Conservation (phyloP, 2,113 vertebrate genomes). For the Myiopsitta monachus region DNA sequence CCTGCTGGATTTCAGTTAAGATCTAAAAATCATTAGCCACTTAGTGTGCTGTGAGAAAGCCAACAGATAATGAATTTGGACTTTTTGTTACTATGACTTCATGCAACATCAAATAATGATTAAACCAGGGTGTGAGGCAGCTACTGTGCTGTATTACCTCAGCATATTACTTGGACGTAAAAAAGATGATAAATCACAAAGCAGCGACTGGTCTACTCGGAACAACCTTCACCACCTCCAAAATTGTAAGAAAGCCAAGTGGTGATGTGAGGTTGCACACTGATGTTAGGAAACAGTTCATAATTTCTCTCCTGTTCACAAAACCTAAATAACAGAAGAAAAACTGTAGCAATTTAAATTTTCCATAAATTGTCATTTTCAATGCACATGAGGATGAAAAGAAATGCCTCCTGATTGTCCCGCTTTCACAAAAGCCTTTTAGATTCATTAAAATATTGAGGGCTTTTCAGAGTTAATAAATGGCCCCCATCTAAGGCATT, state of each 20-base stretch:
- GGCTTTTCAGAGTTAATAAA: not conserved
- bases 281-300: not conserved
- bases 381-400: not conserved
- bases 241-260: not conserved
- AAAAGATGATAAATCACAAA: not conserved
- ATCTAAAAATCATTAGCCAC: not conserved
- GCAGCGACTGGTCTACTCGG: not conserved
- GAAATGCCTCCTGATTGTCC: not conserved
- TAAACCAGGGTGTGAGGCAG: not conserved
- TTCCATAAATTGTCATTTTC: not conserved
- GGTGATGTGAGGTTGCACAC: not conserved
- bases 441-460: not conserved
- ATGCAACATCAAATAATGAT: not conserved
- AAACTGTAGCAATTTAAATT: not conserved
- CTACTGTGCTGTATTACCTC: not conserved
- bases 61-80: not conserved
- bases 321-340: not conserved
- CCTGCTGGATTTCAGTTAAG: not conserved
- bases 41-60: not conserved
- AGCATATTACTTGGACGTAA: not conserved
- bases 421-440: not conserved
- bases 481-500: not conserved
- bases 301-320: not conserved
- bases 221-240: not conserved
- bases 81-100: not conserved